Evolutionary conservation across 2,888 invertebrate genomes (phyloP).

Genomic region (Hedychridium roseum): DNA sequence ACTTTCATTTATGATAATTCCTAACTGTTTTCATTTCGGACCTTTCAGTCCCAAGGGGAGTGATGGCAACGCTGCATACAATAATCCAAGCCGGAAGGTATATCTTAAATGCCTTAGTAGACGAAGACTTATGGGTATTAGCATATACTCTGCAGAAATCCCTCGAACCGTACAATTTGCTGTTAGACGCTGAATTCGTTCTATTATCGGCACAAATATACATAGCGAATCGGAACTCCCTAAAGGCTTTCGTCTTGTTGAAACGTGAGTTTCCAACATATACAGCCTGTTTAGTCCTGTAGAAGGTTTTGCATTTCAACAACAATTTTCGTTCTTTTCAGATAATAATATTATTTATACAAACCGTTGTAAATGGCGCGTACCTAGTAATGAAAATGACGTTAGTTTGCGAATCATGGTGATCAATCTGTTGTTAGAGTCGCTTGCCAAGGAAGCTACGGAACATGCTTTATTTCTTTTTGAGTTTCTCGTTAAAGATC

Average conservation of each 20-base stretch:
- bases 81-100: slow-evolving; percentile 37
- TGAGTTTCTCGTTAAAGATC: slow-evolving; percentile 42
- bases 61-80: slow-evolving; percentile 20
- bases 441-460: slow-evolving; percentile 30
- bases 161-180: slow-evolving; percentile 28
- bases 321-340: slow-evolving; percentile 30
- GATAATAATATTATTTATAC: slow-evolving; percentile 40
- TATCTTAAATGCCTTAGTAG: slow-evolving; percentile 42
- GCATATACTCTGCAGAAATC: slow-evolving; percentile 42
- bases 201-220: slow-evolving; percentile 49
- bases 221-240: slow-evolving; percentile 46
- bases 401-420: slow-evolving; percentile 33
- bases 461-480: slow-evolving; percentile 43
- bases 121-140: slow-evolving; percentile 43
- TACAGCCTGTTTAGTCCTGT: not conserved
- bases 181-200: slow-evolving; percentile 32
- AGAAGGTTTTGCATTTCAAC: not conserved
- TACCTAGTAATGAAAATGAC: slow-evolving; percentile 29
- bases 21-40: slow-evolving; percentile 17
- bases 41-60: slow-evolving; percentile 44
- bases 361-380: slow-evolving; percentile 38
- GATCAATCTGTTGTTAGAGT: slow-evolving; percentile 40
- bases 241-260: slow-evolving; percentile 46
- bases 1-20: slow-evolving; percentile 1
- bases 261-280: slow-evolving; percentile 45